Conservation (phyloP, 2,797 vertebrate genomes). For the Linurgus olivaceus region DNA sequence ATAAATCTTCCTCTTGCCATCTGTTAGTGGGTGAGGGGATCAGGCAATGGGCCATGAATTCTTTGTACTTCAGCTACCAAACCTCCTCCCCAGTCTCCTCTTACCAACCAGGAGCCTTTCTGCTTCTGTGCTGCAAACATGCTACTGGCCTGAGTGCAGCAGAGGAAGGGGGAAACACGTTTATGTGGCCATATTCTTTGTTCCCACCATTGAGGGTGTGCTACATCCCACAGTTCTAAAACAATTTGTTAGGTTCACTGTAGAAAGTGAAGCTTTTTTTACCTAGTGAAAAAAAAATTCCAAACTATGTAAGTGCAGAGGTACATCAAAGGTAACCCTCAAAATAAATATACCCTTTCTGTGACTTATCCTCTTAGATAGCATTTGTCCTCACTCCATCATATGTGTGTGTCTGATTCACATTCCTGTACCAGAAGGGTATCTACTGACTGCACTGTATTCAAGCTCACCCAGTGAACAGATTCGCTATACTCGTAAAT, state of each 20-base stretch:
- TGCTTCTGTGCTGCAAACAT: background rate
- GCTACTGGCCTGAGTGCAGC: background rate
- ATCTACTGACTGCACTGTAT: background rate
- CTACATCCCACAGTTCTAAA: background rate
- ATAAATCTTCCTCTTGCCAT: background rate
- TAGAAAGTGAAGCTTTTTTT: background rate
- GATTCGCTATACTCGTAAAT: background rate
- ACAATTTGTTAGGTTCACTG: background rate
- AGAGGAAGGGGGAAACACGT: background rate
- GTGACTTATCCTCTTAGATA: background rate
- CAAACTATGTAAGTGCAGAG: background rate
- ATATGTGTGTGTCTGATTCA: background rate
- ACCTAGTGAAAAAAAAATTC: background rate
- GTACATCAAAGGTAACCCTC: background rate
- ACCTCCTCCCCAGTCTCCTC: background rate
- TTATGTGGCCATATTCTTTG: background rate
- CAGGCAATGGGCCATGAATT: background rate
- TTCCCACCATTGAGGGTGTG: accelerated
- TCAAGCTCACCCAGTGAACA: background rate
- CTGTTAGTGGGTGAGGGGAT: background rate
- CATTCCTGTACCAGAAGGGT: background rate
- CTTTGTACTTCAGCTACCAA: background rate
- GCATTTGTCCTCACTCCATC: background rate
- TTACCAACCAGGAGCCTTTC: background rate
- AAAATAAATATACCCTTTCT: background rate